Base-by-base conservation (phyloP, 2,888 invertebrate species). In the Plebejus anna region DNA sequence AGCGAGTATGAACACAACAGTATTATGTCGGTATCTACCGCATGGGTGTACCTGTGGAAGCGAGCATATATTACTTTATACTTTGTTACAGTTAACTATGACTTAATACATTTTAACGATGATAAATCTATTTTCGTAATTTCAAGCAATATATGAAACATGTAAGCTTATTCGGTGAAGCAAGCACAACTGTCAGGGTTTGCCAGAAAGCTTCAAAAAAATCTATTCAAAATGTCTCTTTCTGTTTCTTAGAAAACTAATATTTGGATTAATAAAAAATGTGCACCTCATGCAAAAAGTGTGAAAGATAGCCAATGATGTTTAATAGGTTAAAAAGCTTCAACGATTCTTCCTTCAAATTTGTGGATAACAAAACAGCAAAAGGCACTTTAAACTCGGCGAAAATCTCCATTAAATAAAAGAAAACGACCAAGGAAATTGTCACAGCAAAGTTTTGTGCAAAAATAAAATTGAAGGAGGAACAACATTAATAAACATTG, bases 21-120 rank as follows among this genome's bases (percentile, higher is more conserved):
- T 98, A 93, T 99, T 99, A 94, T 99, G 98, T 76, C 99, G 96
- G 93, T 99, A 99, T 85, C 99, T 96, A 79, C 99, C 99, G 90
- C 99, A 99, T 2, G 99, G 99, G 91, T 99, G 99, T 78, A 98
- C 98, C 98, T 98, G 94, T 73, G 79, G 79, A 79, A 81, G 77
- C 78, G 79, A 79, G 78, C 72, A 77, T 61, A 66, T 55, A 78
- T 77, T 55, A 57, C 70, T 76, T 71, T 36, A 76, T 59, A 59
- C 42, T 72, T 59, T 42, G 28, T 42, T 22, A 71, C 22, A 36
- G 70, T 38, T 55, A 55, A 38, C 13, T 1, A 32, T 51, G 28
- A 72, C 22, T 42, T 73, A 28, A 32, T 73, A 70, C 7, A 76
- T 57, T 71, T 72, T 36, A 71, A 75, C 32, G 28, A 42, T 70